Evolutionary conservation across 2,797 vertebrate genomes (phyloP).

Genomic region (Anisognathus igniventris): DNA sequence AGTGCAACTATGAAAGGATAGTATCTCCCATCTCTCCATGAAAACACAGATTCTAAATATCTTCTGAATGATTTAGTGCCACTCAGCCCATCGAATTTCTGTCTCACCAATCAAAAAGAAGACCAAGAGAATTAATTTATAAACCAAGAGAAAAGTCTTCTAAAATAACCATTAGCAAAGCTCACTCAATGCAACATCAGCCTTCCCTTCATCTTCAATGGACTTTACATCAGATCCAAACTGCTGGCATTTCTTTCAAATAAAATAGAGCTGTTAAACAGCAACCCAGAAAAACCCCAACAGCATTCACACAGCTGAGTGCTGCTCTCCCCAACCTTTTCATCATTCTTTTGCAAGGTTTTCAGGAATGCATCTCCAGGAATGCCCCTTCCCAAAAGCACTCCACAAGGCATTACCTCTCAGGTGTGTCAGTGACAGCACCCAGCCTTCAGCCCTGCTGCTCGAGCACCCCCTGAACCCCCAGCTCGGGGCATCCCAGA

Average conservation of each 20-base stretch:
- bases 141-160: background rate
- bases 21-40: background rate
- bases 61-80: slow-evolving; percentile 17
- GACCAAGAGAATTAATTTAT: background rate
- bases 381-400: background rate
- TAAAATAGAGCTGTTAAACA: background rate
- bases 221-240: background rate
- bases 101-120: slow-evolving; percentile 11
- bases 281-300: background rate
- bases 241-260: background rate
- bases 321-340: background rate
- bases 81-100: background rate
- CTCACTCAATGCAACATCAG: background rate
- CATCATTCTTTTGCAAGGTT: background rate
- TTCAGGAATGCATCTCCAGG: background rate
- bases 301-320: background rate
- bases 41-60: background rate
- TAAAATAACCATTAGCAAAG: background rate
- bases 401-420: background rate
- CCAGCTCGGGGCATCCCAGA: background rate
- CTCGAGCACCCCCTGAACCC: background rate
- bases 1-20: background rate
- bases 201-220: background rate
- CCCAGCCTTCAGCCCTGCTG: background rate
- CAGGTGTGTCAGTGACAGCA: fast-evolving